Evolutionary conservation across 2,113 vertebrate genomes (phyloP).

Genomic region (Petromus typicus): DNA sequence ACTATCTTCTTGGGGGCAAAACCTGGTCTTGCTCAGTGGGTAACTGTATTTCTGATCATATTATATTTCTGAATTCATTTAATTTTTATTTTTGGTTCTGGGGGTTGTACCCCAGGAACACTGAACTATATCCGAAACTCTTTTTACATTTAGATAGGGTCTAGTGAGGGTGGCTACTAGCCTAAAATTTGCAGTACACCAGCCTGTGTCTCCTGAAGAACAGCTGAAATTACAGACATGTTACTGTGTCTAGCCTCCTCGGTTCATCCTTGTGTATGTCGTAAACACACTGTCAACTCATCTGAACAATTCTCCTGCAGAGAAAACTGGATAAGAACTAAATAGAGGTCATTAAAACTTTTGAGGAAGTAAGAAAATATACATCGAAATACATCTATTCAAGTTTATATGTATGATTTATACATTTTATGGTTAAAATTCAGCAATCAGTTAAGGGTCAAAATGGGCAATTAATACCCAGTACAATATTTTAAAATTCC

Average conservation of each 20-base stretch:
- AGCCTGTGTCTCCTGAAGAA: background rate
- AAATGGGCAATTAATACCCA: background rate
- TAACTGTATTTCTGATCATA: background rate
- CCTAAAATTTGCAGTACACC: background rate
- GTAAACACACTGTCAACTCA: background rate
- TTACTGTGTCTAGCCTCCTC: background rate
- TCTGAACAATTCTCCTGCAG: background rate
- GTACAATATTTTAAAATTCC: conserved; percentile 3
- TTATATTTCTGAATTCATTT: background rate
- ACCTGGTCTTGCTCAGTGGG: background rate
- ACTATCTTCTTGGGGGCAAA: background rate
- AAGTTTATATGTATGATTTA: background rate
- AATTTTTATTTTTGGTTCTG: background rate
- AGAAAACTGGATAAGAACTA: background rate
- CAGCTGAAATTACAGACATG: background rate
- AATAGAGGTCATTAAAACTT: background rate
- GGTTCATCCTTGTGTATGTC: background rate
- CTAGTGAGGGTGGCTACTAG: background rate
- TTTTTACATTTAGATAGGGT: background rate
- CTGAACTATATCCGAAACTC: background rate
- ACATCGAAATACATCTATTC: background rate
- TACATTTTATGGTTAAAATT: background rate
- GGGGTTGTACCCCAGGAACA: background rate
- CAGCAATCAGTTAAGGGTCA: background rate
- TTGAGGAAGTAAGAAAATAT: background rate